Base-by-base conservation (phyloP, 2,888 invertebrate species). In the Molanna angustata region DNA sequence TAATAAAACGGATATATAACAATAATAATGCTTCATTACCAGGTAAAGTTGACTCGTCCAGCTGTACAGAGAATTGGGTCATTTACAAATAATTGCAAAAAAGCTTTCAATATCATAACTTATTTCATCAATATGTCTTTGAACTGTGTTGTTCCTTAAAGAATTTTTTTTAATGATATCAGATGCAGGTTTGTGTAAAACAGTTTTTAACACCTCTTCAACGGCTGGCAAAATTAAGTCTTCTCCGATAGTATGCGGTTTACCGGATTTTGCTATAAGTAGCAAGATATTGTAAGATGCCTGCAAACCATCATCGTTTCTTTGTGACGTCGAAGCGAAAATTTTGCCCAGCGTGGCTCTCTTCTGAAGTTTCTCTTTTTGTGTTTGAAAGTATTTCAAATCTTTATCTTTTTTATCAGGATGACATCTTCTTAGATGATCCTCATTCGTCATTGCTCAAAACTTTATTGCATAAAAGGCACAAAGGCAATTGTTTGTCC, bases 1-100 rank as follows among this genome's bases (percentile, higher is more conserved):
- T 64, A 51, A 61, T 50, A 63, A 64, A 66, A 55, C 62, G 60
- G 54, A 67, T 64, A 62, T 66, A 65, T 62, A 64, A 62, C 58
- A 66, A 63, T 56, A 64, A 56, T 59, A 65, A 61, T 61, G 62
- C 62, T 64, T 62, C 63, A 64, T 65, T 64, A 52, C 55, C 61
- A 49, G 63, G 62, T 63, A 64, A 64, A 58, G 64, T 66, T 59
- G 65, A 65, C 61, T 69, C 65, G 61, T 67, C 66, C 60, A 68
- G 64, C 59, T 69, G 65, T 40, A 68, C 62, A 62, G 64, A 69
- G 57, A 68, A 67, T 60, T 66, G 57, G 54, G 56, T 62, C 31
- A 62, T 64, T 58, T 64, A 56, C 56, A 63, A 43, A 62, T 62
- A 61, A 62, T 62, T 59, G 54, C 63, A 64, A 59, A 66, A 42